Conservation (phyloP, 2,797 vertebrate genomes). For the Chiloscyllium punctatum region DNA sequence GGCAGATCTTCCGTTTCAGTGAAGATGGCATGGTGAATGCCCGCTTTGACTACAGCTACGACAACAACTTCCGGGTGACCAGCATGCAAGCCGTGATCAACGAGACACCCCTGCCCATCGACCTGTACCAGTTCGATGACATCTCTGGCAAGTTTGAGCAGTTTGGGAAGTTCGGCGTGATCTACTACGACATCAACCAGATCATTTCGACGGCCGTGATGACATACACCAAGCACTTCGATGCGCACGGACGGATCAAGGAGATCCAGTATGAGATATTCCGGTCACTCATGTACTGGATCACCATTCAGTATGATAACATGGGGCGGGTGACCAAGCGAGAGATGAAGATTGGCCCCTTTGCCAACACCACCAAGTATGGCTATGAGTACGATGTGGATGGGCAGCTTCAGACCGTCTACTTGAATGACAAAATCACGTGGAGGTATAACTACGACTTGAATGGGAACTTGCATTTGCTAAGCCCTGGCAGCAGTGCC, state of each 20-base stretch:
- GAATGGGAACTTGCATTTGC: slow-evolving; percentile 89
- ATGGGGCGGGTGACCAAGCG: slow-evolving; percentile 88
- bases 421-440: slow-evolving; percentile 89
- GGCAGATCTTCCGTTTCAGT: slow-evolving; percentile 97
- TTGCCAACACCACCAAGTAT: slow-evolving; percentile 94
- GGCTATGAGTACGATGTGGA: slow-evolving; percentile 92
- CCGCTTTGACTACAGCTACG: slow-evolving; percentile 96
- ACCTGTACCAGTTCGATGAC: slow-evolving; percentile 96
- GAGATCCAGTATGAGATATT: slow-evolving; percentile 98
- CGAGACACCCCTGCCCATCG: slow-evolving; percentile 91
- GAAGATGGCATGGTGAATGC: slow-evolving; percentile 97
- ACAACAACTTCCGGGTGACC: slow-evolving; percentile 91
- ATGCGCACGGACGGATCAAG: slow-evolving; percentile 88
- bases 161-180: slow-evolving; percentile 96
- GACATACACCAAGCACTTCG: slow-evolving; percentile 98
- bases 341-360: slow-evolving; percentile 94
- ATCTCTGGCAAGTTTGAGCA: slow-evolving; percentile 97
- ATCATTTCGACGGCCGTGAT: slow-evolving; percentile 97
- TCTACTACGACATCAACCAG: slow-evolving; percentile 98
- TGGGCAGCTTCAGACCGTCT: slow-evolving; percentile 90
- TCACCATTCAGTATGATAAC: slow-evolving; percentile 93
- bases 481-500: slow-evolving; percentile 82
- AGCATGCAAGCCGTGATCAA: slow-evolving; percentile 98
- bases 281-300: slow-evolving; percentile 94
- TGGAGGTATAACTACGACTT: slow-evolving; percentile 98